Evolutionary conservation across 2,113 vertebrate genomes (phyloP).

Genomic region (Vombatus ursinus): DNA sequence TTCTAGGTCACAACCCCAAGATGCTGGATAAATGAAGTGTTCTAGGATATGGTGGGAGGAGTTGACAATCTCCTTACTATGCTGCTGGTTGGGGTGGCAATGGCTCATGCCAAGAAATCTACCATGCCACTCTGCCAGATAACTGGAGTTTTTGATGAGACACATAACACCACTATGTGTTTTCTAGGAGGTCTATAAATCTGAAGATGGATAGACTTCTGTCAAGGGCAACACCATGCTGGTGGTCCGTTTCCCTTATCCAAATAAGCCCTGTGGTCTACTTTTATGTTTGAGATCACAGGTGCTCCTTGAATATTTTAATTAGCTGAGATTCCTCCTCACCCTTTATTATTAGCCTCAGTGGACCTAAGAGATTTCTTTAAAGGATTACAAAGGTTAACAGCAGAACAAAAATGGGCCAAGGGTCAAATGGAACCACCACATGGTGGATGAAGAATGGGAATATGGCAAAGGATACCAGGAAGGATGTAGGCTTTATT

Average conservation of each 20-base stretch:
- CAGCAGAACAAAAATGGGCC: conserved; percentile 44
- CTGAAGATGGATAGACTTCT: not conserved
- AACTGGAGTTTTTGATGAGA: too few species aligned
- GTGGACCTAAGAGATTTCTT: not conserved
- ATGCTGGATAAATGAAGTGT: too few species aligned
- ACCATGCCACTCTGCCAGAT: too few species aligned
- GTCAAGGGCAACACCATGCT: not conserved
- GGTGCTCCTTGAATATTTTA: conserved; percentile 35
- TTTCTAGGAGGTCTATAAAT: too few species aligned
- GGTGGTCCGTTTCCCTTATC: conserved; percentile 21
- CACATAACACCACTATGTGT: too few species aligned
- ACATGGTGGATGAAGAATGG: conserved; percentile 23
- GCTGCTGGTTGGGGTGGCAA: too few species aligned
- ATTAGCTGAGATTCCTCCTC: not conserved
- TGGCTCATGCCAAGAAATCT: too few species aligned
- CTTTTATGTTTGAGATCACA: conserved; percentile 17
- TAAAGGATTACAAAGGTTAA: conserved; percentile 30
- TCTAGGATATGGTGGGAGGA: too few species aligned
- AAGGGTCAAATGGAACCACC: conserved; percentile 44
- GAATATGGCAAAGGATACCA: conserved; percentile 36
- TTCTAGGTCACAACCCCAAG: too few species aligned
- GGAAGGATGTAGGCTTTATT: conserved; percentile 32
- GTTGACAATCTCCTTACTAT: too few species aligned
- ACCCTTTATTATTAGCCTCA: conserved; percentile 25
- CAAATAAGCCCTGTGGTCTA: conserved; percentile 24